These are phyloP conservation scores for Scomber scombrus DNA, from an alignment of 2,113 vertebrate genomes.

Conservation along the genomic window DNA sequence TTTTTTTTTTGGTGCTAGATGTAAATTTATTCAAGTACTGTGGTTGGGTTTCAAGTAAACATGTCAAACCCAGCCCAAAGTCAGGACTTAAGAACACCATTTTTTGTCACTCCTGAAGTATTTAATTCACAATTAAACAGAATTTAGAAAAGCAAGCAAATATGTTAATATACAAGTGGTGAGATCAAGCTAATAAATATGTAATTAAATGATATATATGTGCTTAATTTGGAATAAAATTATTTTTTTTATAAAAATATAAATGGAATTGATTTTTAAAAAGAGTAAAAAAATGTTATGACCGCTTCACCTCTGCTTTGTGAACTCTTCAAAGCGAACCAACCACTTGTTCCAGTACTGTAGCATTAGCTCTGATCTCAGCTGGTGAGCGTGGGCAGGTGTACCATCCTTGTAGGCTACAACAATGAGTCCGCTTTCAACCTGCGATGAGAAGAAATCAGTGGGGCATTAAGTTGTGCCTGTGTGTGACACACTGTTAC, in stretches of 20 bases:
- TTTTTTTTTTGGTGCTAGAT: neutral
- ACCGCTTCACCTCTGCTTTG: constrained; percentile 74
- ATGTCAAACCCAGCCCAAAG: neutral
- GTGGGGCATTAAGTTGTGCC: neutral
- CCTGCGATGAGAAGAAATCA: constrained; percentile 77
- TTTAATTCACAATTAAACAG: no score
- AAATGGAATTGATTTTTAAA: neutral
- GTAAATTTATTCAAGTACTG: neutral
- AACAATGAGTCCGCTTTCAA: constrained; percentile 92
- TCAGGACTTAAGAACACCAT: no score
- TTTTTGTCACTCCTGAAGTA: no score
- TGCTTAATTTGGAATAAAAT: neutral
- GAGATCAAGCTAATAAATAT: no score
- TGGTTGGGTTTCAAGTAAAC: no score
- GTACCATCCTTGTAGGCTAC: constrained; percentile 95
- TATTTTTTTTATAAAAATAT: neutral
- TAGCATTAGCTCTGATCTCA: constrained; percentile 85
- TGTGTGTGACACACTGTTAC: neutral
- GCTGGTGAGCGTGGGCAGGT: constrained; percentile 90
- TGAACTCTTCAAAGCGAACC: constrained; percentile 90
- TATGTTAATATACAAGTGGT: no score
- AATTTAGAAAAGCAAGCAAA: no score
- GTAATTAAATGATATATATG: neutral
- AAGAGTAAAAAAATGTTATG: neutral
- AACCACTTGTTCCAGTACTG: constrained; percentile 94